phyloP scores from a whole-genome alignment of 2,888 invertebrate genomes.

The Aspidiotus destructor region DNA sequence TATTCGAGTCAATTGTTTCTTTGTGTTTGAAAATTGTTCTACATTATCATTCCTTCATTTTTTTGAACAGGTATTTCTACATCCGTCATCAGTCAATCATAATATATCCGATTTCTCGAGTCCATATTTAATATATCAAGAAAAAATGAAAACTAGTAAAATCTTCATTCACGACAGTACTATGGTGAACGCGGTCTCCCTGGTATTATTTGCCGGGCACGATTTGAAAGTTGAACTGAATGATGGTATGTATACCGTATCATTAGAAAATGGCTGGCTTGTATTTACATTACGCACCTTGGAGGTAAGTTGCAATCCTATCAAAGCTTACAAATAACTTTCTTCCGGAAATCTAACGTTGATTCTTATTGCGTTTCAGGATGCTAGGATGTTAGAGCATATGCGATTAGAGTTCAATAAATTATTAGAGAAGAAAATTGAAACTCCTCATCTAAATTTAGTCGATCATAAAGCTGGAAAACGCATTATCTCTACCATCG shows the following conservation, averaged over 20 bases:
- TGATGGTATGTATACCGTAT: constrained; percentile 60
- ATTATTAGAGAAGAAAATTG: constrained; percentile 72
- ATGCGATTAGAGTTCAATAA: constrained; percentile 64
- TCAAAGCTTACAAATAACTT: too few species aligned
- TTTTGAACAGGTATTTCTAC: constrained; percentile 47
- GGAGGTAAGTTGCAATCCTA: constrained; percentile 45
- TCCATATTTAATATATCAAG: constrained; percentile 71
- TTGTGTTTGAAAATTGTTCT: not conserved
- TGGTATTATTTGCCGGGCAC: constrained; percentile 60
- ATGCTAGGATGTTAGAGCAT: constrained; percentile 73
- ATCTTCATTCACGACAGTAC: constrained; percentile 72
- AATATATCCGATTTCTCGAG: constrained; percentile 55
- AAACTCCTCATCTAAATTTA: constrained; percentile 65
- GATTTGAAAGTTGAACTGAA: constrained; percentile 62
- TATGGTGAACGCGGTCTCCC: constrained; percentile 64
- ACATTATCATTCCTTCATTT: not conserved
- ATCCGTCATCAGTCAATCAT: constrained; percentile 68
- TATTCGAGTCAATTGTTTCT: not conserved
- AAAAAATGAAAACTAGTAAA: constrained; percentile 69
- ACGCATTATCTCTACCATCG: constrained; percentile 64
- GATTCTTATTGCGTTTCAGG: constrained; percentile 44
- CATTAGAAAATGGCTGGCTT: constrained; percentile 72
- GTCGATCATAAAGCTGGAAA: constrained; percentile 63
- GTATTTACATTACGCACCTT: constrained; percentile 67
- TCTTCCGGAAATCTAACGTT: too few species aligned